Evolutionary conservation across 2,113 vertebrate genomes (phyloP).

Genomic region (Phasianus colchicus): DNA sequence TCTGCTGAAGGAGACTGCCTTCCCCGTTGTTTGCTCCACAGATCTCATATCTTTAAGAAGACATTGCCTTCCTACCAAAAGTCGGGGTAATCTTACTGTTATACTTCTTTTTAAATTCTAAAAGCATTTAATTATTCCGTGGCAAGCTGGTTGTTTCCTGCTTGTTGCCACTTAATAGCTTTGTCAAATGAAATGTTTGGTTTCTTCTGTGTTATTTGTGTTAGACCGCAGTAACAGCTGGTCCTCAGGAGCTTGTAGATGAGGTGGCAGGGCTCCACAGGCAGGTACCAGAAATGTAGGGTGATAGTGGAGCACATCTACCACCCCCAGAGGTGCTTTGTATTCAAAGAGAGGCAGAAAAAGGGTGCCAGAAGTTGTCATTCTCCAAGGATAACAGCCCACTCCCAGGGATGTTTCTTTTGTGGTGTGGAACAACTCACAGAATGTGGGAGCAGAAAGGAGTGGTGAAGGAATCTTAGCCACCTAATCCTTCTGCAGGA

Average conservation of each 20-base stretch:
- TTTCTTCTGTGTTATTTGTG: not conserved
- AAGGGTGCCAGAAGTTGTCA: not conserved
- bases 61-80: not conserved
- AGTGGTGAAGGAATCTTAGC: not conserved
- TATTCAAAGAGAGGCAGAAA: not conserved
- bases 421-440: not conserved
- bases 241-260: not conserved
- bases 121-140: not conserved
- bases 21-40: accelerated
- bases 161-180: not conserved
- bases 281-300: not conserved
- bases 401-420: not conserved
- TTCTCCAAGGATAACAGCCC: not conserved
- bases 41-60: not conserved
- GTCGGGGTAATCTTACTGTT: not conserved
- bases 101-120: not conserved
- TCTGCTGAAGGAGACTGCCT: not conserved
- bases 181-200: not conserved
- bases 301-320: not conserved
- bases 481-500: not conserved
- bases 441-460: not conserved
- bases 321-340: accelerated
- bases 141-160: not conserved
- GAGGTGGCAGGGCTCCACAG: not conserved
- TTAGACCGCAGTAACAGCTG: not conserved